A percentile compares a stretch with the other conserved stretches of the same genome.
These are phyloP conservation scores for Apis dorsata DNA, from an alignment of 1,140 invertebrate genomes.

Conservation along the genomic window DNA sequence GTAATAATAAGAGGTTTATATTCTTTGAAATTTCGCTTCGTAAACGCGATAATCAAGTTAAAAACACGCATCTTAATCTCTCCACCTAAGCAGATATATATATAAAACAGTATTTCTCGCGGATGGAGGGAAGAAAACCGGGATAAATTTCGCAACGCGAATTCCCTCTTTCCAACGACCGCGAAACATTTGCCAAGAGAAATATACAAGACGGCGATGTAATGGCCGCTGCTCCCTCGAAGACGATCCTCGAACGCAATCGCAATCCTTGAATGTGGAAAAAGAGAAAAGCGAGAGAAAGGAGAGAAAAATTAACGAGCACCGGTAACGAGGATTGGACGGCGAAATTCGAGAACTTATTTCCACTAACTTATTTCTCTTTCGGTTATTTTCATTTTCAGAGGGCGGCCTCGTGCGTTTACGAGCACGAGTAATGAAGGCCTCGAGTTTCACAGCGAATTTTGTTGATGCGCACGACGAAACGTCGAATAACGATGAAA, in stretches of 20 bases:
- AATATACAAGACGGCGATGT: neutral
- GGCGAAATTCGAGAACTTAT: too few relatives aligned
- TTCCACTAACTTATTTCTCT: neutral
- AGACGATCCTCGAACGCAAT: neutral
- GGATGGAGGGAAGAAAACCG: neutral
- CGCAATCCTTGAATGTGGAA: neutral
- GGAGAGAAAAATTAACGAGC: constrained; percentile 13
- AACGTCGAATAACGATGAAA: constrained; percentile 35
- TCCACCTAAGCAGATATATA: too few relatives aligned
- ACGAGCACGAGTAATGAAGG: constrained; percentile 13
- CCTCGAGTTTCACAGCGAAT: constrained; percentile 11
- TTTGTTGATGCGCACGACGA: constrained; percentile 11
- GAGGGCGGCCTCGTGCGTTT: neutral
- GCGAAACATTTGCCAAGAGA: neutral
- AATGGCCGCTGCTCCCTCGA: neutral
- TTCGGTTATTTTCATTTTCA: constrained; percentile 32
- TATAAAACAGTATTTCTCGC: neutral
- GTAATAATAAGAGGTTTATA: too few relatives aligned
- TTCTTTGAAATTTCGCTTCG: too few relatives aligned
- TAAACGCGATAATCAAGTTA: too few relatives aligned
- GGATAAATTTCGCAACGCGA: neutral
- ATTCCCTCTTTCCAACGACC: neutral
- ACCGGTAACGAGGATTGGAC: constrained; percentile 18
- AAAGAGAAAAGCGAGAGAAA: neutral
- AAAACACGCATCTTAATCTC: too few relatives aligned